phyloP scores from a whole-genome alignment of 2,113 vertebrate species.

The Pantherophis guttatus region DNA sequence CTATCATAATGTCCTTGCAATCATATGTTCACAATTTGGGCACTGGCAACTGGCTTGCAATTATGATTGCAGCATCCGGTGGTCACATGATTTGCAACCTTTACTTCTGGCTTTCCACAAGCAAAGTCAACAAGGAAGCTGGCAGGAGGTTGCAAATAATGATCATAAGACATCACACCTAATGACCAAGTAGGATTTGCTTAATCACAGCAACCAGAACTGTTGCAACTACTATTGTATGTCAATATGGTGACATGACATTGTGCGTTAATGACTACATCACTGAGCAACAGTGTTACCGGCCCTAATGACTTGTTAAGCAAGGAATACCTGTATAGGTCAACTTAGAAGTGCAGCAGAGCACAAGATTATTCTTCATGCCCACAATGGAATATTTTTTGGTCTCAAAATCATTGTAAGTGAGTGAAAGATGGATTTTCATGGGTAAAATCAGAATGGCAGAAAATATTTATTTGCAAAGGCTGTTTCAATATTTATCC shows the following conservation, averaged over 20 bases:
- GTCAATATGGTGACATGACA: not conserved
- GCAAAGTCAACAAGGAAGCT: not conserved
- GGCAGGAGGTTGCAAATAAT: not conserved
- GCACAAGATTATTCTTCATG: not conserved
- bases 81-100: not conserved
- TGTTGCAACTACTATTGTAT: not conserved
- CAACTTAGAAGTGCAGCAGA: not conserved
- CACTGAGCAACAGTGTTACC: not conserved
- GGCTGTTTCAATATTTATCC: not conserved
- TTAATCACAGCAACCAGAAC: not conserved
- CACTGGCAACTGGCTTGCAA: not conserved
- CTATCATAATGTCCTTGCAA: not conserved
- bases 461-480: not conserved
- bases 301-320: not conserved
- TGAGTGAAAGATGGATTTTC: not conserved
- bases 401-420: not conserved
- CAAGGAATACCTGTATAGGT: not conserved
- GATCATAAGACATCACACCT: not conserved
- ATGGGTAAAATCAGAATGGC: not conserved
- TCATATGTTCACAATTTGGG: not conserved
- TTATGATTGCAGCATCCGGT: not conserved
- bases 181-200: not conserved
- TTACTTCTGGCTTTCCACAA: not conserved
- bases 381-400: not conserved
- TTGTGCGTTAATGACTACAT: not conserved